Evolutionary conservation across 2,888 invertebrate genomes (phyloP), one percentile per base, ranked within the genome.

Genomic region (Belgica antarctica): DNA sequence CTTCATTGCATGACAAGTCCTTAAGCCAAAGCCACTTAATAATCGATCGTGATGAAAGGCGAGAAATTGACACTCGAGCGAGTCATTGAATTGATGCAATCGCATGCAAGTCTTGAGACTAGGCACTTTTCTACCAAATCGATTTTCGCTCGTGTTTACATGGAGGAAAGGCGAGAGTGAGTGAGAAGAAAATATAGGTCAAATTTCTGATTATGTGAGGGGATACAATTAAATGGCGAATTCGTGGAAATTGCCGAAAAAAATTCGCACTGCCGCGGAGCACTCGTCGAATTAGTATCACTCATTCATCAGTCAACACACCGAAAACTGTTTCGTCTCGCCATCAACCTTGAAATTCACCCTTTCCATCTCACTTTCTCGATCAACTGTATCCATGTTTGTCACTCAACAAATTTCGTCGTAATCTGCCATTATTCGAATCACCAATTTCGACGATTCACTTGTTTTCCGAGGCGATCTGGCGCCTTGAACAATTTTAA

Each of bases 111-210:
- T 31, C 41, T 41, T 12, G 41, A 41, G 41, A 41, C 41, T 4
- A 41, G 15, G 31, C 15, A n/a, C 3, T 41, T n/a, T 12, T 15
- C 15, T 41, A 10, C 41, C 41, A 15, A 4, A 41, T 15, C n/a
- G 41, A 15, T 41, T 41, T 41, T n/a, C 41, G 12, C 15, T 41
- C 41, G 41, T 41, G 41, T 41, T 41, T 41, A 41, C 41, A 12
- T 41, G 41, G 41, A 41, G 31, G 31, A 10, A 31, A 31, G 31
- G 31, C 4, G 31, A 31, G 10, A n/a, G 34, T 31, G 34, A 31
- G 34, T 4, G 41, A 41, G 41, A 41, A n/a, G 15, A 41, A 41
- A 41, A 41, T n/a, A n/a, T 41, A 41, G 41, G 41, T 41, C 41
- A 41, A 41, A n/a, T 31, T 12, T 31, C 12, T 31, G 34, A 31